Evolutionary conservation across 2,888 invertebrate genomes (phyloP), one percentile per base, ranked within the genome.

Genomic region (Eilema caniola): DNA sequence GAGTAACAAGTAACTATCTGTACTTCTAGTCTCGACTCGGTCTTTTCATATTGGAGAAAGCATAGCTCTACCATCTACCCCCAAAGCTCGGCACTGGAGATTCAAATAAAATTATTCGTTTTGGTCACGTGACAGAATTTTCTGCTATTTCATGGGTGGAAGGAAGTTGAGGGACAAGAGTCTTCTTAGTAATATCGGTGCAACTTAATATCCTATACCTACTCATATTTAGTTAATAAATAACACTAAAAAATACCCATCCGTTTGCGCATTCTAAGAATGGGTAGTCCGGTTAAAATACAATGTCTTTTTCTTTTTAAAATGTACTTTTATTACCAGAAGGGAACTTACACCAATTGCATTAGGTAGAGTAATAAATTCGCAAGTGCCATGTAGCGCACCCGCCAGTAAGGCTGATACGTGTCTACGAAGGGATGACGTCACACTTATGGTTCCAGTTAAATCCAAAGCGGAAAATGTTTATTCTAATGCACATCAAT

Each of bases 291-390:
- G 1, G 47, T 3, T 53, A 20, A 8, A 53, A 53, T 20, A n/a
- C 8, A 20, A n/a, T n/a, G 20, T 47, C 47, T 8, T 53, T 53
- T n/a, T n/a, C 53, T 10, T 53, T 53, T 53, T n/a, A 53, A 53
- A n/a, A n/a, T n/a, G 53, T 53, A 53, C 20, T 53, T 37, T 37
- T 41, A 24, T 24, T n/a, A 10, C 20, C 24, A 62, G 41, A 62
- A 16, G 2, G 33, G 23, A 41, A 70, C 64, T 69, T 74, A 73
- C 69, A 73, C 66, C 64, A 75, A 73, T 66, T 71, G 66, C 76
- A 80, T 77, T 71, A 77, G 24, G 62, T 41, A 62, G 71, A 76
- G 80, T 41, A 69, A 71, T 80, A 74, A 76, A 76, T 71, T 60
- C 11, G 62, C 73, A 69, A 76, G 69, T 69, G 74, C 71, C 62